A percentile compares a stretch with the other conserved stretches of the same genome.
phyloP scores from a whole-genome alignment of 2,888 invertebrate genomes.

The Cantharis rufa region DNA sequence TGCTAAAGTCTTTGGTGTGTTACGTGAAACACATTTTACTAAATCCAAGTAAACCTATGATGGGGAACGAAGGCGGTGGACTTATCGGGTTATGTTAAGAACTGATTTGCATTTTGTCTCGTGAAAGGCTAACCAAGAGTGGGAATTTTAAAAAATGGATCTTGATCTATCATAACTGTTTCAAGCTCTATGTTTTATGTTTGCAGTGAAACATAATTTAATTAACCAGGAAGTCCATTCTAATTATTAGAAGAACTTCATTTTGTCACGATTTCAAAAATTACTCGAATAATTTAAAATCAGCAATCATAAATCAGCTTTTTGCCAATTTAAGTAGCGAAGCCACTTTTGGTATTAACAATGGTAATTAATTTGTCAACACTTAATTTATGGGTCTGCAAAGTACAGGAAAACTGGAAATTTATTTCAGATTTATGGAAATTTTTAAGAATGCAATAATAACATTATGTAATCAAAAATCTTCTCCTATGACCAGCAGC shows the following conservation, averaged over 20 bases:
- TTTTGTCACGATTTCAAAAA: neutral
- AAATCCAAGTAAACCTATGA: slow-evolving; percentile 3
- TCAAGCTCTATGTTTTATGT: neutral
- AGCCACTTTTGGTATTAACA: neutral
- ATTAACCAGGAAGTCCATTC: neutral
- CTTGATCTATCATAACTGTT: neutral
- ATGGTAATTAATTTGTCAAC: neutral
- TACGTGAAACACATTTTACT: slow-evolving; percentile 11
- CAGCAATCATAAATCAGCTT: neutral
- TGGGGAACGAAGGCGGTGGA: slow-evolving; percentile 16
- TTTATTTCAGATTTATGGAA: neutral
- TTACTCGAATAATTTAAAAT: neutral
- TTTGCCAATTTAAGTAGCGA: neutral
- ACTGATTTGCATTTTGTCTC: slow-evolving; percentile 24
- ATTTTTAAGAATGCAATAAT: neutral
- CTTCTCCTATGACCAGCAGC: too few relatives aligned
- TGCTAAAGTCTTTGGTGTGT: neutral
- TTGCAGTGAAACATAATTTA: neutral
- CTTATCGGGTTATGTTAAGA: slow-evolving; percentile 23
- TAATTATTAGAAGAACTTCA: neutral
- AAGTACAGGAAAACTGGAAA: neutral
- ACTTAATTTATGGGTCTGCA: neutral
- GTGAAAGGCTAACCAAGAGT: slow-evolving; percentile 24
- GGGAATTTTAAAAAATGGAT: slow-evolving; percentile 4
- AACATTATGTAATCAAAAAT: too few relatives aligned